Evolutionary conservation across 2,888 invertebrate genomes (phyloP).

Genomic region (Eupithecia tripunctaria): DNA sequence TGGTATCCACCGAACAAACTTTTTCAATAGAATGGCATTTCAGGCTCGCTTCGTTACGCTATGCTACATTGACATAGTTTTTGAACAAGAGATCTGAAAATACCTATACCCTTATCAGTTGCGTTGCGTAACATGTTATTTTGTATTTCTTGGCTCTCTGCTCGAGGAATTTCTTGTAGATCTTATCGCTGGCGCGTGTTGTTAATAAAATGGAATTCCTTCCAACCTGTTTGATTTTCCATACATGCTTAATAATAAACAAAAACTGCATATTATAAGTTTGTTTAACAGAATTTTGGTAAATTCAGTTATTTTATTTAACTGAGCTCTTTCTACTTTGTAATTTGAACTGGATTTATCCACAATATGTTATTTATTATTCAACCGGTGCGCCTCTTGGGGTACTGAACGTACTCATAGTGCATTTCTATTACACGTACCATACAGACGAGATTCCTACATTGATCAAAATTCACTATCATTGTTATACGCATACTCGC

Average conservation of each 20-base stretch:
- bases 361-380: background rate
- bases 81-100: conserved; percentile 25
- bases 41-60: background rate
- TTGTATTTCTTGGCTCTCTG: conserved; percentile 18
- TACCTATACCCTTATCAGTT: conserved; percentile 47
- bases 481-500: too few relatives aligned
- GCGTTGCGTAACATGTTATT: conserved; percentile 34
- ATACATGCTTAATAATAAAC: background rate
- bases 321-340: background rate
- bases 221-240: background rate
- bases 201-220: background rate
- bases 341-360: background rate
- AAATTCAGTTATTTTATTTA: background rate
- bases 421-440: background rate
- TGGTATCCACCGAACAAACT: background rate
- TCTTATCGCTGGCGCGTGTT: conserved; percentile 17
- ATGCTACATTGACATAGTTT: background rate
- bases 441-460: background rate
- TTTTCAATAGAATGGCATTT: background rate
- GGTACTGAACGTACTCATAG: background rate
- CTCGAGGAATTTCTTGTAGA: conserved; percentile 10
- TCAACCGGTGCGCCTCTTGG: background rate
- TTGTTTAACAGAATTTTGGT: background rate
- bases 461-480: background rate
- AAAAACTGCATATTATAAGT: background rate